phyloP scores from a whole-genome alignment of 1,140 invertebrate genomes.

The Nasonia giraulti region DNA sequence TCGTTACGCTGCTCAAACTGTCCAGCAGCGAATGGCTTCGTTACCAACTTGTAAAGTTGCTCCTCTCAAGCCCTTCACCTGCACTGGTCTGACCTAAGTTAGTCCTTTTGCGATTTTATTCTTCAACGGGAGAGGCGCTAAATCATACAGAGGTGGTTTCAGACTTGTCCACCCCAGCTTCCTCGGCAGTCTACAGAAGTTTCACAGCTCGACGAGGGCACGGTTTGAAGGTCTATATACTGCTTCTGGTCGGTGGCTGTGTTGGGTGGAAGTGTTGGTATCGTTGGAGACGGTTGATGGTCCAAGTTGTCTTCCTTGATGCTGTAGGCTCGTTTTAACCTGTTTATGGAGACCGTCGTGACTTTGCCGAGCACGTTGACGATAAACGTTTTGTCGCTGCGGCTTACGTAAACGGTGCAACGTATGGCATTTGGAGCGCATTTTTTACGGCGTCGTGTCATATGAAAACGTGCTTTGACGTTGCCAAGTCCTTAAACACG shows the following conservation, averaged over 20 bases:
- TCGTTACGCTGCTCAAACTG: too few relatives aligned
- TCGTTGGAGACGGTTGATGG: background rate
- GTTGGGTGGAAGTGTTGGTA: background rate
- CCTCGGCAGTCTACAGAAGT: too few relatives aligned
- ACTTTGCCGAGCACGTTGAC: background rate
- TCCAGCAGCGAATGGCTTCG: too few relatives aligned
- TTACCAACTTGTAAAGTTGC: too few relatives aligned
- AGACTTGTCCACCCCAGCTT: too few relatives aligned
- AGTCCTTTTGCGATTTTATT: too few relatives aligned
- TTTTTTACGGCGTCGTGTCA: background rate
- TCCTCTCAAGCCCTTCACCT: too few relatives aligned
- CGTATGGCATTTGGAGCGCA: background rate
- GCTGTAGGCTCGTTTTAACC: background rate
- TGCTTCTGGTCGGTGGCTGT: background rate
- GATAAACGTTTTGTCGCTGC: background rate
- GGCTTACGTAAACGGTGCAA: background rate
- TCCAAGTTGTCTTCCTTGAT: background rate
- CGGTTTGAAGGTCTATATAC: too few relatives aligned
- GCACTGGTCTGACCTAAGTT: too few relatives aligned
- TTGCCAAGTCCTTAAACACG: background rate
- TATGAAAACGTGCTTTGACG: background rate
- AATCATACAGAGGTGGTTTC: too few relatives aligned
- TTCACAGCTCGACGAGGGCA: too few relatives aligned
- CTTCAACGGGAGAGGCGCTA: too few relatives aligned
- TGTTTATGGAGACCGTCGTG: background rate